Base-by-base conservation (phyloP, 2,888 invertebrate species). In the Melangyna quadrimaculata region DNA sequence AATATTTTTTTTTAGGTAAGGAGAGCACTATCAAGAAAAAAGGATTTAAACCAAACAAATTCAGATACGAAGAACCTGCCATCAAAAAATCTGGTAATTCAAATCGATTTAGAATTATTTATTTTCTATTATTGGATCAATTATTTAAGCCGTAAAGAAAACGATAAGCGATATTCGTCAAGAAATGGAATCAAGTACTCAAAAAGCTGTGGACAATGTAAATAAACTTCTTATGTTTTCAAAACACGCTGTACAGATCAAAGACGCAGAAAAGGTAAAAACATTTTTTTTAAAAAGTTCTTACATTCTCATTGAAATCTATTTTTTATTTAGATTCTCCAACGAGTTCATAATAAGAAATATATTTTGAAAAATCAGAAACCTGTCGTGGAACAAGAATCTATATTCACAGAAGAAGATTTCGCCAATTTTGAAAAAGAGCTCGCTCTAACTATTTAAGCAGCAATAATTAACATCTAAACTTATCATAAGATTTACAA, bases 361-460 rank as follows among this genome's bases (percentile, higher is more conserved):
- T 86, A 81, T 19, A 19, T 70, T 22, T 37, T 81, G 4, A 63
- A 77, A 14, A 65, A 69, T 22, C 45, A 24, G 17, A 22, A 80
- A 45, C 53, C 59, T 0, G 79, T 43, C 9, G 77, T 22, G 12
- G 55, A 67, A 24, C 61, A 70, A 29, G 81, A 86, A 51, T 86
- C 86, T 1, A n/a, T 80, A 14, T 86, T 77, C 45, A 86, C 86
- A 5, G 86, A 86, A 27, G 81, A 80, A 40, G 86, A 86, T 24
- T 86, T 86, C 19, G 81, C 77, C 0, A 77, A 69, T 2, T 86
- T 86, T 37, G 86, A 80, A 51, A 81, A 73, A 27, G 86, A 86
- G n/a, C 43, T 86, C 3, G 86, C 61, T 3, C n/a, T 45, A 14
- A 84, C 63, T 45, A 51, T 17, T 40, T 51, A 51, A 51, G 8